A percentile compares a stretch with the other conserved stretches of the same genome.
phyloP scores from a whole-genome alignment of 2,113 vertebrate species.

The Microcebus tavaratra region DNA sequence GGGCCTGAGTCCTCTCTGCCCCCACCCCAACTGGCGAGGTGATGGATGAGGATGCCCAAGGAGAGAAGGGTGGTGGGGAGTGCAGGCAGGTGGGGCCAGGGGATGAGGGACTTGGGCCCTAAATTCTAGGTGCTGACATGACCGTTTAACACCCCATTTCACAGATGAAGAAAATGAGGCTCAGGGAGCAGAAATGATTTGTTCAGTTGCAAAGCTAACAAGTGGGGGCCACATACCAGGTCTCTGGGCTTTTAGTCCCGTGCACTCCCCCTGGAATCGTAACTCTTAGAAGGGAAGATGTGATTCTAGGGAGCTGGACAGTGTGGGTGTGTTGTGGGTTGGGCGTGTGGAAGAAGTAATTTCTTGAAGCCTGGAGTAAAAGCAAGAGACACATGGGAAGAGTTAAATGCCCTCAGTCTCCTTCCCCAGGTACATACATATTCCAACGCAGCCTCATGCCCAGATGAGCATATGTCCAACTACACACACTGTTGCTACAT shows the following conservation, averaged over 20 bases:
- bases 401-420: not conserved
- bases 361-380: not conserved
- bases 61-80: not conserved
- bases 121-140: not conserved
- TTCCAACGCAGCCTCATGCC: not conserved
- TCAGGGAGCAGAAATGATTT: not conserved
- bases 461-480: too few species aligned
- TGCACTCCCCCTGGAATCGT: not conserved
- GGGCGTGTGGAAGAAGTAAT: not conserved
- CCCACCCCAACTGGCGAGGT: accelerated
- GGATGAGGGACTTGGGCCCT: not conserved
- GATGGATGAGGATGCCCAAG: not conserved
- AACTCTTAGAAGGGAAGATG: not conserved
- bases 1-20: not conserved
- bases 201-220: not conserved
- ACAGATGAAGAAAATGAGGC: not conserved
- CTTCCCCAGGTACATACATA: not conserved
- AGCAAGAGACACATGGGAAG: not conserved
- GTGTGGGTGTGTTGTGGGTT: not conserved
- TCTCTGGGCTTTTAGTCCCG: not conserved
- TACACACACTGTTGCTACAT: accelerated
- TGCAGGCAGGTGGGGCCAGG: too few species aligned
- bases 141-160: not conserved
- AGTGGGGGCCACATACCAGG: too few species aligned
- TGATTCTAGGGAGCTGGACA: not conserved